A percentile compares a stretch with the other conserved stretches of the same genome.
Conservation (phyloP, 2,113 vertebrate genomes). For the Anthoscopus minutus region DNA sequence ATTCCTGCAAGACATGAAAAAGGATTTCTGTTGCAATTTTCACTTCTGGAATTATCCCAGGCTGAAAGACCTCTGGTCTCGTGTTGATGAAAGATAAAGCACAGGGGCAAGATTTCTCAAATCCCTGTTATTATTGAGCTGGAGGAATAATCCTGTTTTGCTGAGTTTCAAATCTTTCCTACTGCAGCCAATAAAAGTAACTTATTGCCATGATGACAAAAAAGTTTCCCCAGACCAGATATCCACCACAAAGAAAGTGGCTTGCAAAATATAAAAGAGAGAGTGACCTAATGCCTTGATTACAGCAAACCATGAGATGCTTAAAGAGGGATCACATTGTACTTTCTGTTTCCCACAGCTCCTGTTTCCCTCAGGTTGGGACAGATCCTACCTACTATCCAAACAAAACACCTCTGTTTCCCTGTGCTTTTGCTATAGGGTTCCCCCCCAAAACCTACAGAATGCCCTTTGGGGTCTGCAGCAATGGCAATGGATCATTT, state of each 20-base stretch:
- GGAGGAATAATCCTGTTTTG: background rate
- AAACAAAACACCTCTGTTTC: background rate
- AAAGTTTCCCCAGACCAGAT: background rate
- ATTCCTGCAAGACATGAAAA: background rate
- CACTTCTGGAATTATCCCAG: slow-evolving; percentile 18
- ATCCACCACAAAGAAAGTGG: background rate
- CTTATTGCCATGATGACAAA: background rate
- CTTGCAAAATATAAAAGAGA: background rate
- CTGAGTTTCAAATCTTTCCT: slow-evolving; percentile 5
- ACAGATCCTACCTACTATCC: background rate
- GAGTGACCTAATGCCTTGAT: background rate
- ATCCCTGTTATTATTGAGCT: background rate
- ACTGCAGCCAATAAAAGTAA: background rate
- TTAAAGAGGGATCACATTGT: background rate
- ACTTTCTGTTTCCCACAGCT: background rate
- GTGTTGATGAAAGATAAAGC: slow-evolving; percentile 21
- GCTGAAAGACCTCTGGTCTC: background rate
- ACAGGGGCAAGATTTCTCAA: slow-evolving; percentile 5
- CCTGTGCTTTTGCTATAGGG: background rate
- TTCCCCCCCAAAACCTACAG: background rate
- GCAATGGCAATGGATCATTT: background rate
- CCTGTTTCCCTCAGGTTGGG: background rate
- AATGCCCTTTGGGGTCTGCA: background rate
- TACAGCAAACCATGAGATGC: background rate
- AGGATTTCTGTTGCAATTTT: slow-evolving; percentile 21